These are phyloP conservation scores for Contarinia nasturtii DNA, from an alignment of 1,140 invertebrate species.

Conservation along the genomic window DNA sequence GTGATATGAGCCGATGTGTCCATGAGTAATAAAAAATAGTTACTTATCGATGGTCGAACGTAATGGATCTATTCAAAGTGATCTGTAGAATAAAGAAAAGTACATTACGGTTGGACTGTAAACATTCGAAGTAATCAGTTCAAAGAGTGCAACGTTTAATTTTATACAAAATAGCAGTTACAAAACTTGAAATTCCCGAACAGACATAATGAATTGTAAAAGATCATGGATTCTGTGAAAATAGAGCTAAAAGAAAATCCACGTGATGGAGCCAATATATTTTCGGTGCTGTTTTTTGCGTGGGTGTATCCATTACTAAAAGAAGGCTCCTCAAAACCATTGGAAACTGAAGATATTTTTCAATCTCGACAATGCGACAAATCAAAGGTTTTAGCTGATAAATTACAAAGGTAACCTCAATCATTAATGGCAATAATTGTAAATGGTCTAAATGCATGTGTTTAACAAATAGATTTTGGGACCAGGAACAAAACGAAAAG, in stretches of 20 bases:
- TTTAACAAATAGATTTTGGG: slow-evolving; percentile 1
- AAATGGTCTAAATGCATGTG: not conserved
- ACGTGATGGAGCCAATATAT: slow-evolving; percentile 7
- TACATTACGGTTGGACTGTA: too few relatives aligned
- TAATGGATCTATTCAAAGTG: too few relatives aligned
- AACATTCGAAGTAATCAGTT: too few relatives aligned
- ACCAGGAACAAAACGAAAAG: not conserved
- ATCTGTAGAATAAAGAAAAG: too few relatives aligned
- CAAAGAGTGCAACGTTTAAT: too few relatives aligned
- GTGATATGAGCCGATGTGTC: too few relatives aligned
- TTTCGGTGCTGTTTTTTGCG: slow-evolving; percentile 18
- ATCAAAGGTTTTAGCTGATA: slow-evolving; percentile 27
- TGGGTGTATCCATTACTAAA: slow-evolving; percentile 34
- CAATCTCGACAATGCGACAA: slow-evolving; percentile 29
- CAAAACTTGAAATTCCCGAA: too few relatives aligned
- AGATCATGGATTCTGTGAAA: slow-evolving; percentile 1
- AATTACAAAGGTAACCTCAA: slow-evolving; percentile 28
- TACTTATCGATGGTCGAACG: too few relatives aligned
- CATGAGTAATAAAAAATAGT: too few relatives aligned
- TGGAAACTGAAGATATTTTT: slow-evolving; percentile 34
- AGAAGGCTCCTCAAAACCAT: slow-evolving; percentile 30
- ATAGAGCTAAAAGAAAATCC: slow-evolving; percentile 7
- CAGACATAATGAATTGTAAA: too few relatives aligned
- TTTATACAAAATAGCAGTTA: too few relatives aligned
- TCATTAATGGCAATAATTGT: not conserved